Conservation (phyloP, 2,113 vertebrate species). For the Fukomys damarensis region DNA sequence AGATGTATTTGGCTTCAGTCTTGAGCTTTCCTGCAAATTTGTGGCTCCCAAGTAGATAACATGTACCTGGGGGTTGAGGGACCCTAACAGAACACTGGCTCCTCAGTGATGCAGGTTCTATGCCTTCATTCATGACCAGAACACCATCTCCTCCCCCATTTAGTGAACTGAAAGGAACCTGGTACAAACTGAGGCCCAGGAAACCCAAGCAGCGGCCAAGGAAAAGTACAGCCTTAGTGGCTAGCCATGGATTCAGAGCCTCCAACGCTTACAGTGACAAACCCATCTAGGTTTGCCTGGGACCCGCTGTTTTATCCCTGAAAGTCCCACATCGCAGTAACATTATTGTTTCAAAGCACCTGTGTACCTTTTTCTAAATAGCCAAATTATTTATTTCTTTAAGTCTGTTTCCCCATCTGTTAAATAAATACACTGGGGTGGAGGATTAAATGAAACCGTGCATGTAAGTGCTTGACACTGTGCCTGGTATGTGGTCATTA, state of each 20-base stretch:
- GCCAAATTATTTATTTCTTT: background rate
- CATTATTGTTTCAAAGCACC: background rate
- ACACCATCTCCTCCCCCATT: background rate
- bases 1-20: background rate
- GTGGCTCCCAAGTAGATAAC: background rate
- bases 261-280: background rate
- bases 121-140: background rate
- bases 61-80: background rate
- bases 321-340: background rate
- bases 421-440: conserved; percentile 1
- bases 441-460: background rate
- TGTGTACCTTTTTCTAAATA: background rate
- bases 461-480: background rate
- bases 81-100: background rate
- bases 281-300: background rate
- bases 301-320: background rate
- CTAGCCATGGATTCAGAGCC: background rate
- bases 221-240: background rate
- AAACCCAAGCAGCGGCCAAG: background rate
- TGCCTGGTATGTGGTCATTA: background rate
- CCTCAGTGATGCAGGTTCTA: background rate
- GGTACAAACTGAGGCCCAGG: background rate
- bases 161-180: background rate
- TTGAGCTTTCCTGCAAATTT: background rate
- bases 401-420: background rate